Percentiles rank a stretch among this genome's conserved stretches.
These are phyloP conservation scores for Cephonodes hylas DNA, from an alignment of 2,888 invertebrate species.

Conservation along the genomic window DNA sequence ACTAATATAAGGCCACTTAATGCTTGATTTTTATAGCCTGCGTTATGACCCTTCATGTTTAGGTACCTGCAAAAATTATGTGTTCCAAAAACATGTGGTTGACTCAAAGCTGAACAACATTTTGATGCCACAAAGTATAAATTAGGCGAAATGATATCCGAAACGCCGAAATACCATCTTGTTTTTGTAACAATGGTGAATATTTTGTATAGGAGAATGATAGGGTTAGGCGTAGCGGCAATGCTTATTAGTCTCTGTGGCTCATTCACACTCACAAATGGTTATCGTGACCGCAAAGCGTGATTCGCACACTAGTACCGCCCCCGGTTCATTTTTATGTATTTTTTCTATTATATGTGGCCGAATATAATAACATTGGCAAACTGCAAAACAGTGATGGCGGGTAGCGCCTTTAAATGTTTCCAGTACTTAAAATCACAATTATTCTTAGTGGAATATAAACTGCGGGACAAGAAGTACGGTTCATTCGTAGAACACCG, in stretches of 20 bases:
- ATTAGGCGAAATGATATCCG: constrained; percentile 53
- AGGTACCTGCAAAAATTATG: constrained; percentile 54
- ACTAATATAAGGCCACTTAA: constrained; percentile 50
- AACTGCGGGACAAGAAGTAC: background rate
- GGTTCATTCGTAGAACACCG: constrained; percentile 39
- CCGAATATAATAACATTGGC: background rate
- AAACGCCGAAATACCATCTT: constrained; percentile 45
- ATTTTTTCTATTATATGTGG: constrained; percentile 24
- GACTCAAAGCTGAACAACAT: constrained; percentile 49
- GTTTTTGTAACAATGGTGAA: constrained; percentile 45
- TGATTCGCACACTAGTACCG: constrained; percentile 46
- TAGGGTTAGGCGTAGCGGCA: constrained; percentile 42
- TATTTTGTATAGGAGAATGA: constrained; percentile 53
- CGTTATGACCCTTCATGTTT: constrained; percentile 46
- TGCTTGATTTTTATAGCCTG: constrained; percentile 47
- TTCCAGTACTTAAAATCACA: background rate
- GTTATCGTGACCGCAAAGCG: constrained; percentile 50
- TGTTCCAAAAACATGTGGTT: constrained; percentile 48
- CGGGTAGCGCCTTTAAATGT: background rate
- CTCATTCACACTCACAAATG: constrained; percentile 51
- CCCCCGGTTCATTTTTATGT: constrained; percentile 33
- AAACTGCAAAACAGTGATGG: background rate
- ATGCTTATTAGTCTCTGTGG: constrained; percentile 35
- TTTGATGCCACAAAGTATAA: constrained; percentile 49
- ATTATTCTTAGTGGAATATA: background rate